Evolutionary conservation across 92 coral and sea anemone genomes (phyloP).

Genomic region (Siderastrea siderea): DNA sequence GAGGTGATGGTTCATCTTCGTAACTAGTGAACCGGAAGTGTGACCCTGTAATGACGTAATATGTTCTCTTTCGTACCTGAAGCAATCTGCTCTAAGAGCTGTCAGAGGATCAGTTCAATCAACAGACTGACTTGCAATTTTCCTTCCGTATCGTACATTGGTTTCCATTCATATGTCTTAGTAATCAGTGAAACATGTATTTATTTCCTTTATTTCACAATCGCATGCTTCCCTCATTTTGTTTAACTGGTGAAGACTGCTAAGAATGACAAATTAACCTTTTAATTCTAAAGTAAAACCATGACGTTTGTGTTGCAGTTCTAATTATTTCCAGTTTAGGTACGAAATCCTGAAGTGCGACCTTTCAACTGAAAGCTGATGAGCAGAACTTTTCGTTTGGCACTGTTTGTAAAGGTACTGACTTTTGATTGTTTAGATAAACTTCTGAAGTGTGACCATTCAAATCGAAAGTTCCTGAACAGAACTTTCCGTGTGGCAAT

Average conservation of each 20-base stretch:
- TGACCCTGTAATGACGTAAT: conserved; percentile 6
- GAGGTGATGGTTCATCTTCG: background rate
- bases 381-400: background rate
- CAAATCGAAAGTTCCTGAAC: too few relatives aligned
- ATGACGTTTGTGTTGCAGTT: too few relatives aligned
- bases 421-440: too few relatives aligned
- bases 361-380: background rate
- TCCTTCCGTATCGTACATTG: background rate
- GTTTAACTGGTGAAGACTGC: background rate
- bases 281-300: background rate
- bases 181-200: background rate
- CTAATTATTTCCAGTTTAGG: too few relatives aligned
- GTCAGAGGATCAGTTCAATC: background rate
- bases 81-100: background rate
- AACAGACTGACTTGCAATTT: background rate
- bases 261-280: background rate
- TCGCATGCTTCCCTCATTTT: conserved; percentile 3
- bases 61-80: background rate
- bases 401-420: too few relatives aligned
- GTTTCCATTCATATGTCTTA: background rate
- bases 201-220: background rate
- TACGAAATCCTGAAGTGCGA: too few relatives aligned
- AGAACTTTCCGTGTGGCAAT: too few relatives aligned
- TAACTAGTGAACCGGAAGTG: background rate
- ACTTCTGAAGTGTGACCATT: too few relatives aligned